Percentiles rank a stretch among this genome's conserved stretches.
These are phyloP conservation scores for Mythimna vitellina DNA, from an alignment of 2,888 invertebrate species.

Conservation along the genomic window DNA sequence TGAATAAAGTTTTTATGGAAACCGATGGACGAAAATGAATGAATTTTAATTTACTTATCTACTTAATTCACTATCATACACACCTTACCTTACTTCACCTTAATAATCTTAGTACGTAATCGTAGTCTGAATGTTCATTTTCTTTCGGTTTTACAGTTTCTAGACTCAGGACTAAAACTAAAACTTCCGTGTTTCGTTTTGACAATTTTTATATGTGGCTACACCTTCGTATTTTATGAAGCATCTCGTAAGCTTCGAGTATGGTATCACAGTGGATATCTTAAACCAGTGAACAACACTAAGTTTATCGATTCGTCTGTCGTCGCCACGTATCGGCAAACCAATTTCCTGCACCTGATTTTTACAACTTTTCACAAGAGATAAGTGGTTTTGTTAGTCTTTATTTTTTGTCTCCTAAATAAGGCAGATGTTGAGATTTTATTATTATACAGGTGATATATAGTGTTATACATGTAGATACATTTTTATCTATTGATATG, in stretches of 20 bases:
- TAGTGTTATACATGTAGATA: no score
- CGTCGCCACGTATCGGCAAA: conserved; percentile 51
- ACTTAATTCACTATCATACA: no score
- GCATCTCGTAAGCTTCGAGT: conserved; percentile 22
- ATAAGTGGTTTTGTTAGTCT: conserved; percentile 40
- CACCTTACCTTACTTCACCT: no score
- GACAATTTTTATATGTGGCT: conserved; percentile 25
- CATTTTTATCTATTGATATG: not conserved
- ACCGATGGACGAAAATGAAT: no score
- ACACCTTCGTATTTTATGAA: conserved; percentile 41
- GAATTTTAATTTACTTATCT: no score
- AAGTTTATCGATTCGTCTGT: conserved; percentile 54
- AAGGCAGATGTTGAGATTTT: conserved; percentile 21
- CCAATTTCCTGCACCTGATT: conserved; percentile 62
- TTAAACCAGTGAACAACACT: conserved; percentile 49
- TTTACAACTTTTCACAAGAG: conserved; percentile 51
- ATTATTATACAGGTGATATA: not conserved
- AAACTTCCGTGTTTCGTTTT: conserved; percentile 9
- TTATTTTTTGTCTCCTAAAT: conserved; percentile 23
- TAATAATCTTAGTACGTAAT: no score
- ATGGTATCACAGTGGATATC: conserved; percentile 32
- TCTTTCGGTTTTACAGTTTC: not conserved
- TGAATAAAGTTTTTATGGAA: no score
- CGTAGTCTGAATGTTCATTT: no score
- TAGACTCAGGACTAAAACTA: not conserved